Evolutionary conservation across 2,113 vertebrate genomes (phyloP), one percentile per base, ranked within the genome.

Genomic region (Perca flavescens): DNA sequence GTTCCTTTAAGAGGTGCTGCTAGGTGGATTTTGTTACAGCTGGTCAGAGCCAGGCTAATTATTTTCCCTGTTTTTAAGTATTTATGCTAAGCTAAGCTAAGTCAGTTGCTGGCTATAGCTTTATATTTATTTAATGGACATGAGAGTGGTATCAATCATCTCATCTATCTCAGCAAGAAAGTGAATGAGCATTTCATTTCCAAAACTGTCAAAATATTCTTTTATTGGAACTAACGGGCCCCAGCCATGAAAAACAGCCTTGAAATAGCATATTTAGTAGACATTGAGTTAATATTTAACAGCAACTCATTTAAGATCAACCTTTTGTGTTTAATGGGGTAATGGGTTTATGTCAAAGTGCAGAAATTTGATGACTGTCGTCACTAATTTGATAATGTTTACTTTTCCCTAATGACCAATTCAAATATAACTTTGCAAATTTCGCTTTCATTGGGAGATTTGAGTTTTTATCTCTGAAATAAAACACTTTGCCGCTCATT

Each of bases 301-400:
- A 54, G 47, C 34, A 19, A 49, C 40, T 3, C 15, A n/a, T 22
- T 70, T 3, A 68, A 53, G 17, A 16, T 57, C 6, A 49, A 50
- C 28, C 28, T 58, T 50, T 13, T 16, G 50, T 22, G 34, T 61
- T 79, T 58, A 25, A 43, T 10, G 40, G 40, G 40, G 10, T 43
- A 10, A 43, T 10, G 9, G 8, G 10, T 43, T 43, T 40, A 40
- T 40, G 36, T 43, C 40, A 43, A 43, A 70, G 36, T 10, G 50
- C n/a, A 46, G 14, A 47, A 54, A 63, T 56, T 10, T 49, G 22
- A 56, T 21, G 49, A 56, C 10, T 11, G 9, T 43, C 10, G 12
- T 50, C 31, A 17, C 64, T 57, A 49, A 74, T 68, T 63, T 73
- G 25, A 75, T 56, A 46, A 58, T 58, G 65, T 75, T 80, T 46